These are phyloP conservation scores for Actinernus sp. DNA, from an alignment of 92 coral and sea anemone genomes.

Conservation along the genomic window DNA sequence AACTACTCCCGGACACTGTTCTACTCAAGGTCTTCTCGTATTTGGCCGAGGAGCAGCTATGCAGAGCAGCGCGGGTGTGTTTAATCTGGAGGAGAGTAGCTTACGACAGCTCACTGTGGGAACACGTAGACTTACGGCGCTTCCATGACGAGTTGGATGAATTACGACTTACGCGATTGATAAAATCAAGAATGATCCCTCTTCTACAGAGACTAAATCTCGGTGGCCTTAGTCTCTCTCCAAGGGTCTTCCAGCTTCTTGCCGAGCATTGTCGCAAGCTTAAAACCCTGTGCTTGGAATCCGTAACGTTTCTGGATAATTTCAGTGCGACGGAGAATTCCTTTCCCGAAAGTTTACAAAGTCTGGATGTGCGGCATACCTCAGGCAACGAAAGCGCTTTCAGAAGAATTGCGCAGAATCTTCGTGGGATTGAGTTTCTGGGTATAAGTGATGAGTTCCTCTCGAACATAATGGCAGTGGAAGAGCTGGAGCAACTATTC, in stretches of 20 bases:
- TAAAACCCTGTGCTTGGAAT: conserved; percentile 66
- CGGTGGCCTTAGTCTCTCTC: conserved; percentile 76
- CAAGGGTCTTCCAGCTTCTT: conserved; percentile 72
- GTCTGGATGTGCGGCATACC: conserved; percentile 84
- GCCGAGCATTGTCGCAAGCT: conserved; percentile 72
- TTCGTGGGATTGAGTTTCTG: conserved; percentile 61
- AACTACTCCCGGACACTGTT: conserved; percentile 78
- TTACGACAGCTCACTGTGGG: conserved; percentile 90
- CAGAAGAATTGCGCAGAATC: conserved; percentile 47
- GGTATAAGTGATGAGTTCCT: conserved; percentile 79
- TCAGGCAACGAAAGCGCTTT: conserved; percentile 84
- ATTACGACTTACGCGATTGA: conserved; percentile 67
- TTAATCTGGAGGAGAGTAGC: conserved; percentile 80
- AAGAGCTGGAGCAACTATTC: conserved; percentile 32
- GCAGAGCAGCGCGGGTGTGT: conserved; percentile 78
- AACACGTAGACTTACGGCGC: conserved; percentile 68
- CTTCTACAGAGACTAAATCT: conserved; percentile 69
- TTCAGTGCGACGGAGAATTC: conserved; percentile 49
- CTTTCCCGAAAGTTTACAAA: conserved; percentile 71
- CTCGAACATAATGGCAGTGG: conserved; percentile 28
- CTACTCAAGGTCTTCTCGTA: conserved; percentile 78
- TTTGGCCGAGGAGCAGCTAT: conserved; percentile 57
- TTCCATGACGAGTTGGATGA: conserved; percentile 74
- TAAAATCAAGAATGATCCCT: conserved; percentile 76
- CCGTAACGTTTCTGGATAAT: conserved; percentile 74